phyloP scores from a whole-genome alignment of 2,797 vertebrate species.

The Lacerta agilis region DNA sequence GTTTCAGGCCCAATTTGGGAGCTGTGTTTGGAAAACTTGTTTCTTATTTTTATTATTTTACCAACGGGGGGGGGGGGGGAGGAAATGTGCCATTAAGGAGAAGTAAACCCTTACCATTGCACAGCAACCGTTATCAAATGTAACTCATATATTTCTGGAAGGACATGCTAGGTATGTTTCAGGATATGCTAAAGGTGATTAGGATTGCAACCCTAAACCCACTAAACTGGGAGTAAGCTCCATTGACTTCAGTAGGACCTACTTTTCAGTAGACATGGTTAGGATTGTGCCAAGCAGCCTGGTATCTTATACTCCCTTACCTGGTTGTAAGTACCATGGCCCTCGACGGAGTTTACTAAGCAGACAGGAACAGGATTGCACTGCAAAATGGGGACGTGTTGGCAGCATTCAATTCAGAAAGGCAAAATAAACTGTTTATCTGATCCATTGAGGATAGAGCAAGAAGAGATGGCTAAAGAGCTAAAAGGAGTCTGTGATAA shows the following conservation, averaged over 20 bases:
- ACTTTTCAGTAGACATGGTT: no score
- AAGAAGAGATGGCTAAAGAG: background rate
- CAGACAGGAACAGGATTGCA: no score
- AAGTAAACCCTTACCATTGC: background rate
- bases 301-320: no score
- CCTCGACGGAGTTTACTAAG: no score
- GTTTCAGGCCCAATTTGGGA: constrained; percentile 17
- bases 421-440: background rate
- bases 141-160: background rate
- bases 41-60: constrained; percentile 42
- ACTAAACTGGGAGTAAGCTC: no score
- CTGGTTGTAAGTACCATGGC: no score
- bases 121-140: background rate
- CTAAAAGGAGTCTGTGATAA: no score
- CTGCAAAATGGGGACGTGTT: background rate
- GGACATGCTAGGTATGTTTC: background rate
- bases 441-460: background rate
- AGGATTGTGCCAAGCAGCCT: no score
- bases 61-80: background rate
- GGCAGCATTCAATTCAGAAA: background rate
- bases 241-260: no score
- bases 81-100: background rate
- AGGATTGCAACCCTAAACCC: no score
- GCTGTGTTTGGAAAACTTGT: constrained; percentile 12
- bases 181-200: background rate